Percentiles rank a stretch among this genome's conserved stretches.
These are phyloP conservation scores for Eunapius fragilis DNA, from an alignment of 37 sponge, comb jelly and placozoan genomes.

Conservation along the genomic window DNA sequence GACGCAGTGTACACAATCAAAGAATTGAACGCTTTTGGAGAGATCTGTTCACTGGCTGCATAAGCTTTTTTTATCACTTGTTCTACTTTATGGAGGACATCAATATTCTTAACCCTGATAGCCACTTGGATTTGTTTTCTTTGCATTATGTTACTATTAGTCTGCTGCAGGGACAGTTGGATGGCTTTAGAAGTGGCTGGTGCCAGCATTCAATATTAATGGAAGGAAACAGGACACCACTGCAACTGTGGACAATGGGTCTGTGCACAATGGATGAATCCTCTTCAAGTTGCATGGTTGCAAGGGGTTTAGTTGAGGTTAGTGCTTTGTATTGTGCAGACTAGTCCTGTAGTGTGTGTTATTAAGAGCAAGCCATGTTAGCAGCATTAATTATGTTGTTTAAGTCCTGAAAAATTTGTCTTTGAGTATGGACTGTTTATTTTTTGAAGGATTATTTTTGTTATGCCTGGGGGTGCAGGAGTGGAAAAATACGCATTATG, in stretches of 20 bases:
- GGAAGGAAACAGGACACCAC: slow-evolving; percentile 48
- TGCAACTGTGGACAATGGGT: slow-evolving; percentile 54
- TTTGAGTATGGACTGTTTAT: too few species aligned
- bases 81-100: slow-evolving; percentile 60
- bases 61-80: slow-evolving; percentile 41
- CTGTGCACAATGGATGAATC: background rate
- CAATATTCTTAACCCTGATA: slow-evolving; percentile 29
- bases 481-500: too few species aligned
- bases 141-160: slow-evolving; percentile 52
- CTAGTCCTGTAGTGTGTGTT: too few species aligned
- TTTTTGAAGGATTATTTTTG: too few species aligned
- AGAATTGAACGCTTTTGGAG: slow-evolving; percentile 77
- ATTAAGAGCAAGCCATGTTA: too few species aligned
- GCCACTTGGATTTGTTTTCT: slow-evolving; percentile 39
- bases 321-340: too few species aligned
- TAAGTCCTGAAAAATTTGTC: too few species aligned
- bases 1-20: slow-evolving; percentile 72
- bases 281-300: background rate
- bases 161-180: slow-evolving; percentile 39
- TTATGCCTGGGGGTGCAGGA: too few species aligned
- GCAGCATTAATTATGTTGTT: too few species aligned
- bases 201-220: slow-evolving; percentile 39
- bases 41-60: slow-evolving; percentile 58
- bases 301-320: background rate
- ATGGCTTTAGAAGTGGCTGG: slow-evolving; percentile 46